These are phyloP conservation scores for Xestia sexstrigata DNA, from an alignment of 2,888 invertebrate genomes.

Conservation along the genomic window DNA sequence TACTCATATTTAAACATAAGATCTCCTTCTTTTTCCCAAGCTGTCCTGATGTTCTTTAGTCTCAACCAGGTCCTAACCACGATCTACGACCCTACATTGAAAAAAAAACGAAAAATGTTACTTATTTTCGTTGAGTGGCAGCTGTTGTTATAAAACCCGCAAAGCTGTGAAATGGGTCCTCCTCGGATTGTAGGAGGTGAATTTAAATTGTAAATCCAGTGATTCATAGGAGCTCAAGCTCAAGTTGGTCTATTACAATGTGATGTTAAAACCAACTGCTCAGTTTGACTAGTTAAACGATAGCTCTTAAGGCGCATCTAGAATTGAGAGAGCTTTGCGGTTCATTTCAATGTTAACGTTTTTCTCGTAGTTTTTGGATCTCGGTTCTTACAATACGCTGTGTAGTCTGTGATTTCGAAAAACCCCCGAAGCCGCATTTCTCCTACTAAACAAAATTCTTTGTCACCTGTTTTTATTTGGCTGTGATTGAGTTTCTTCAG, in stretches of 20 bases:
- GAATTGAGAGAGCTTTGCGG: slow-evolving; percentile 20
- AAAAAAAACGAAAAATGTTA: no score
- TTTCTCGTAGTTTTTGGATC: not conserved
- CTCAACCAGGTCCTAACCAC: not conserved
- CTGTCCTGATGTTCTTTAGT: not conserved
- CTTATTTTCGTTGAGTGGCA: no score
- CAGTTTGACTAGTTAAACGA: slow-evolving; percentile 19
- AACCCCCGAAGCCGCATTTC: not conserved
- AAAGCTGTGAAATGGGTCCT: slow-evolving; percentile 25
- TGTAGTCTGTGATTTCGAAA: not conserved
- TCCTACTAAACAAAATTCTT: not conserved
- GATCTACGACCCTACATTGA: no score
- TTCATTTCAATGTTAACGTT: slow-evolving; percentile 6
- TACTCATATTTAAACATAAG: not conserved
- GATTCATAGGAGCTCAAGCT: slow-evolving; percentile 47
- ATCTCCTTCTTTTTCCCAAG: not conserved
- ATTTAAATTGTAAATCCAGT: slow-evolving; percentile 51
- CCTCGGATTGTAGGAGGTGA: slow-evolving; percentile 45
- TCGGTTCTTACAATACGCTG: not conserved
- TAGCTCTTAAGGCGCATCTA: slow-evolving; percentile 22
- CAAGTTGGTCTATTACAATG: slow-evolving; percentile 42
- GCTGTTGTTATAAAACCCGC: slow-evolving; percentile 1
- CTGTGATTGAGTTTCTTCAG: not conserved
- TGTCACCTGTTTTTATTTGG: not conserved
- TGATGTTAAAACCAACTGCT: slow-evolving; percentile 26